Conservation (phyloP, 2,797 vertebrate species). For the Peromyscus eremicus region DNA sequence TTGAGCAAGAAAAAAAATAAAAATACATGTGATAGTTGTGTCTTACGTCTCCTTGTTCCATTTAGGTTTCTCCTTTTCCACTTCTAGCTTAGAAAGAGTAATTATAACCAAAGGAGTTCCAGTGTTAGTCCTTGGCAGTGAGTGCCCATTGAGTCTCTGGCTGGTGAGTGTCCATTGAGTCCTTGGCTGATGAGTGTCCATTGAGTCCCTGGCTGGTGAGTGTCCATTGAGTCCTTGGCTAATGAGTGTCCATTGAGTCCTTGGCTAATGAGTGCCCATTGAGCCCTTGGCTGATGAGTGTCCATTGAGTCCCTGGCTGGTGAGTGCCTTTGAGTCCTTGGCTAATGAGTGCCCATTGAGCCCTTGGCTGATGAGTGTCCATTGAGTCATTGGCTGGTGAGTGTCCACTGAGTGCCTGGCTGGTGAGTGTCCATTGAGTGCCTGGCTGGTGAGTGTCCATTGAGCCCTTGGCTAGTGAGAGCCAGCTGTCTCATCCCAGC, state of each 20-base stretch:
- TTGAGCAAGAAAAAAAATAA: slow-evolving; percentile 80
- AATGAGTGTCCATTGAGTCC: slow-evolving; percentile 72
- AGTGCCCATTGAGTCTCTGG: neutral
- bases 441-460: neutral
- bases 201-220: no score
- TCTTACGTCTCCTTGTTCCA: slow-evolving; percentile 86
- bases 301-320: neutral
- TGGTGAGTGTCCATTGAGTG: neutral
- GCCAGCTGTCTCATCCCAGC: slow-evolving; percentile 83
- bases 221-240: no score
- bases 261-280: slow-evolving; percentile 77
- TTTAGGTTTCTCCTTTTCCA: slow-evolving; percentile 88
- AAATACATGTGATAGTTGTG: slow-evolving; percentile 86
- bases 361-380: slow-evolving; percentile 73
- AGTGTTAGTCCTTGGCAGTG: slow-evolving; percentile 84
- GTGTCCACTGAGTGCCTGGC: neutral
- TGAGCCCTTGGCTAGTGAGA: neutral
- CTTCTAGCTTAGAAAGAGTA: slow-evolving; percentile 89
- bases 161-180: neutral
- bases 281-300: slow-evolving; percentile 23
- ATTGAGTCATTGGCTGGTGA: slow-evolving; percentile 14
- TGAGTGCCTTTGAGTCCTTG: neutral
- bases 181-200: no score
- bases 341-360: neutral
- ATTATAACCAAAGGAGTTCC: slow-evolving; percentile 89